Conservation (phyloP, 1,140 invertebrate genomes). For the Asbolus verrucosus region DNA sequence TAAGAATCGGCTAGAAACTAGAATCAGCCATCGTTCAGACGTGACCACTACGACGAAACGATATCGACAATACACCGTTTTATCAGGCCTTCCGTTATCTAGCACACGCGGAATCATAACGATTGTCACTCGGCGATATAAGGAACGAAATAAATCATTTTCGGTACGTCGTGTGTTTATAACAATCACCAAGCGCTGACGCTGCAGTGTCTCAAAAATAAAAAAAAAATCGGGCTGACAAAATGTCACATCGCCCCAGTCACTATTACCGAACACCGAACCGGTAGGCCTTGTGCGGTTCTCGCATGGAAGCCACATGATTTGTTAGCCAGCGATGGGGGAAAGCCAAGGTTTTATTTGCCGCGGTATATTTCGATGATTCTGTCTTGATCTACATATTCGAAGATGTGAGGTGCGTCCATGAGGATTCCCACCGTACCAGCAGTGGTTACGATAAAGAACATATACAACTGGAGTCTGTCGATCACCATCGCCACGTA, state of each 20-base stretch:
- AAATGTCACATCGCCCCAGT: conserved; percentile 10
- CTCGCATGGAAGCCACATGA: conserved; percentile 60
- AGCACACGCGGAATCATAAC: conserved; percentile 46
- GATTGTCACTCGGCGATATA: conserved; percentile 62
- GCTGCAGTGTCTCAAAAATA: conserved; percentile 35
- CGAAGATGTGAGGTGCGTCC: conserved; percentile 99
- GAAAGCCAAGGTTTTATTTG: conserved; percentile 72
- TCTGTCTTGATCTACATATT: conserved; percentile 97
- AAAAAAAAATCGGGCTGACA: conserved; percentile 10
- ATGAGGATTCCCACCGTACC: conserved; percentile 96
- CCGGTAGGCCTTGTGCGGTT: conserved; percentile 55
- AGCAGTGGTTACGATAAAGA: conserved; percentile 96
- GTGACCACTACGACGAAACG: conserved; percentile 37
- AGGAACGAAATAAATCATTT: conserved; percentile 56
- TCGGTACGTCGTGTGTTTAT: conserved; percentile 43
- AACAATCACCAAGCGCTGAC: conserved; percentile 44
- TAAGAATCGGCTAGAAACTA: background rate
- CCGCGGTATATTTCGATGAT: conserved; percentile 95
- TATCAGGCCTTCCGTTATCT: conserved; percentile 37
- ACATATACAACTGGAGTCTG: conserved; percentile 95
- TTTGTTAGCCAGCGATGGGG: conserved; percentile 53
- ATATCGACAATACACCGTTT: conserved; percentile 41
- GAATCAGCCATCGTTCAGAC: conserved; percentile 22
- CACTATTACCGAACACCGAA: conserved; percentile 45
- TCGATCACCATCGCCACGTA: conserved; percentile 99